These are phyloP conservation scores for Cyphomyrmex costatus DNA, from an alignment of 1,140 invertebrate species.

Conservation along the genomic window DNA sequence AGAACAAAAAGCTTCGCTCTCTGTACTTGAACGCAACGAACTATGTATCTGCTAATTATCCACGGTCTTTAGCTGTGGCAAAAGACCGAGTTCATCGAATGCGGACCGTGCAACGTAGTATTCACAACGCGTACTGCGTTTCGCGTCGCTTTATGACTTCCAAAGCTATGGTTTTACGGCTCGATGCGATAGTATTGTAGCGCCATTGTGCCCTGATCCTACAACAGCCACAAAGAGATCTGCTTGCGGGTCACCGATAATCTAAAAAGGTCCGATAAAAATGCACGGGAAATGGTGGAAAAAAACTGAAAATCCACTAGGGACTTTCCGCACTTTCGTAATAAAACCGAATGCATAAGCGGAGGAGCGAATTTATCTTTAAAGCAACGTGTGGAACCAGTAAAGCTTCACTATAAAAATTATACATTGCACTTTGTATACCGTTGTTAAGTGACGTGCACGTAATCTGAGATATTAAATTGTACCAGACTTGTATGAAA, in stretches of 20 bases:
- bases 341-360: conserved; percentile 57
- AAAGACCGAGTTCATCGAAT: conserved; percentile 48
- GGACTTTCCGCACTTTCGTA: conserved; percentile 52
- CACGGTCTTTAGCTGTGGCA: conserved; percentile 33
- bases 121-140: conserved; percentile 54
- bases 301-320: conserved; percentile 33
- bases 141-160: conserved; percentile 67
- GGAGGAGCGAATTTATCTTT: conserved; percentile 36
- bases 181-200: conserved; percentile 66
- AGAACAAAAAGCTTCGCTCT: neutral
- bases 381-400: neutral
- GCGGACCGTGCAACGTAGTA: conserved; percentile 9
- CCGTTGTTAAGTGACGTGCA: neutral
- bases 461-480: conserved; percentile 33
- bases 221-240: conserved; percentile 65
- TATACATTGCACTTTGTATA: neutral
- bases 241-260: conserved; percentile 68
- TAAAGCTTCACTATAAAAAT: conserved; percentile 5
- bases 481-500: conserved; percentile 15
- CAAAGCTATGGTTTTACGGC: conserved; percentile 71
- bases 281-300: conserved; percentile 56
- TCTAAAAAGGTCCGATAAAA: conserved; percentile 68
- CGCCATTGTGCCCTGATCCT: conserved; percentile 68
- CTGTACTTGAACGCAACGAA: neutral
- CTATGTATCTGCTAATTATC: conserved; percentile 53